phyloP scores from a whole-genome alignment of 2,888 invertebrate species.

The Athalia circularis region DNA sequence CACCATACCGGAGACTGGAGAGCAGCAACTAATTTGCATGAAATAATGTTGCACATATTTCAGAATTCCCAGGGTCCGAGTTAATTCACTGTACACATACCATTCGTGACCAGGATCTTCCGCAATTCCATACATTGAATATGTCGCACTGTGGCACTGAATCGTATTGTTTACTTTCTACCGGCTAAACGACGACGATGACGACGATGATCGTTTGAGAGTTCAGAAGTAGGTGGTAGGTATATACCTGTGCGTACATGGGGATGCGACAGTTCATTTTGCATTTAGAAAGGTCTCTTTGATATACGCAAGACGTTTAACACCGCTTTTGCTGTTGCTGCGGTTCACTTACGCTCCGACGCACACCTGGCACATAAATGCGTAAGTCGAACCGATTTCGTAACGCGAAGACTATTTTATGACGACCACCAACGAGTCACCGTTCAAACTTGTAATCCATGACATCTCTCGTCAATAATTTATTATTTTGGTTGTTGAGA shows the following conservation, averaged over 20 bases:
- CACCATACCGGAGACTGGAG: no score
- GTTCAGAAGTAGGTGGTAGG: background rate
- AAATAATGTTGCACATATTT: conserved; percentile 54
- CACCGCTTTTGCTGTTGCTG: background rate
- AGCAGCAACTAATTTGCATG: conserved; percentile 56
- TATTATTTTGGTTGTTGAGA: background rate
- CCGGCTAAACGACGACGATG: background rate
- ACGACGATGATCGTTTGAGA: conserved; percentile 10
- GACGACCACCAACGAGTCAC: no score
- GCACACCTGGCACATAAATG: conserved; percentile 34
- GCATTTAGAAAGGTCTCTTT: conserved; percentile 30
- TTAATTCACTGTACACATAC: background rate
- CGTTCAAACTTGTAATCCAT: conserved; percentile 1
- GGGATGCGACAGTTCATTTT: conserved; percentile 31
- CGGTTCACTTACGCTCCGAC: conserved; percentile 11
- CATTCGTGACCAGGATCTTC: conserved; percentile 23
- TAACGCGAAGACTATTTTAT: background rate
- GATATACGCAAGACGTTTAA: background rate
- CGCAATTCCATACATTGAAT: background rate
- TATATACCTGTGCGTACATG: background rate
- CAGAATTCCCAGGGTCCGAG: conserved; percentile 50
- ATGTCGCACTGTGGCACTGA: background rate
- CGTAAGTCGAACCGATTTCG: conserved; percentile 5
- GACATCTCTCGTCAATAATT: background rate
- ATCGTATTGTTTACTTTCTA: conserved; percentile 23